Conservation (phyloP, 35 echinoderm and acorn worm species). For the Holothuria glaberrima region DNA sequence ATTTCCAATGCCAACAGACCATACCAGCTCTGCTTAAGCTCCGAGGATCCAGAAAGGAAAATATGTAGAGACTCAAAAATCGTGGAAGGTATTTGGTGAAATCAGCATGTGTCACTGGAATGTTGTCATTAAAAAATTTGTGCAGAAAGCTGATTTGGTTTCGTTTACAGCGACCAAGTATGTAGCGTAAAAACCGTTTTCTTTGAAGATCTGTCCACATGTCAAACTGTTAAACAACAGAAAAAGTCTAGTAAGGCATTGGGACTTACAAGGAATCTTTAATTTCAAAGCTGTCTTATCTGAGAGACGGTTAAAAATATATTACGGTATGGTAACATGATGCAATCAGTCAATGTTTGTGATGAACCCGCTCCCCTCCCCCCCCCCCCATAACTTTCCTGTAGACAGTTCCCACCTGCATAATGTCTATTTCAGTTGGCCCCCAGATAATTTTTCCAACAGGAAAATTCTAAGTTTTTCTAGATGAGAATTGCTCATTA, state of each 20-base stretch:
- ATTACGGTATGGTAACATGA: too few relatives aligned
- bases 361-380: too few relatives aligned
- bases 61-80: constrained; percentile 89
- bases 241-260: too few relatives aligned
- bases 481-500: too few relatives aligned
- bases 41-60: constrained; percentile 93
- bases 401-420: too few relatives aligned
- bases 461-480: too few relatives aligned
- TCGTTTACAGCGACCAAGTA: constrained; percentile 78
- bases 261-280: neutral
- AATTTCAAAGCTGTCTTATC: neutral
- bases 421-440: too few relatives aligned
- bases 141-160: constrained; percentile 83
- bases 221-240: constrained; percentile 78
- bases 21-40: constrained; percentile 84
- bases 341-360: too few relatives aligned
- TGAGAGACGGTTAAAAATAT: too few relatives aligned
- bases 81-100: constrained; percentile 85
- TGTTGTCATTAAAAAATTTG: constrained; percentile 76
- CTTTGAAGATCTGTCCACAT: constrained; percentile 94
- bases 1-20: constrained; percentile 99
- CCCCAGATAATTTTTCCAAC: too few relatives aligned
- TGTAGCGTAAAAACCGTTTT: constrained; percentile 85
- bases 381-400: too few relatives aligned
- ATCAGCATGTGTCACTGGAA: constrained; percentile 82